phyloP scores from a whole-genome alignment of 2,888 invertebrate species.

The Junonia oenone region DNA sequence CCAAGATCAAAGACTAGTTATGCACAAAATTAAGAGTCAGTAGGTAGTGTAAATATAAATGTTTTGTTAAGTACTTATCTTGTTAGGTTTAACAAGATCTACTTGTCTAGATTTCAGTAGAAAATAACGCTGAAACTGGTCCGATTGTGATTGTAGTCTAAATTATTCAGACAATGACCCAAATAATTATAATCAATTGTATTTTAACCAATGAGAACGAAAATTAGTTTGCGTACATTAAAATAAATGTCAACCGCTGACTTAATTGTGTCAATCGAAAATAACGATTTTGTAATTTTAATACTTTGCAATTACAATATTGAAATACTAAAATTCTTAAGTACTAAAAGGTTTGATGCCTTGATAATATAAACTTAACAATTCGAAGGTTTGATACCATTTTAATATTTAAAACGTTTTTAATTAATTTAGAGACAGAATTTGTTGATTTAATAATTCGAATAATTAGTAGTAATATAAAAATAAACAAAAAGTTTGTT shows the following conservation, averaged over 20 bases:
- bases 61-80: background rate
- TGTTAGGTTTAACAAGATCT: background rate
- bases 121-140: slow-evolving; percentile 16
- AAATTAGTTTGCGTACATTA: slow-evolving; percentile 9
- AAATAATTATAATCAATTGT: slow-evolving; percentile 18
- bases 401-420: too few relatives aligned
- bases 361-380: background rate
- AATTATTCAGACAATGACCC: slow-evolving; percentile 23
- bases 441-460: too few relatives aligned
- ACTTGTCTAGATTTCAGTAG: slow-evolving; percentile 5
- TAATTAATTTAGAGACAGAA: too few relatives aligned
- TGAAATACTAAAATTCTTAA: background rate
- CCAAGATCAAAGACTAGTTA: too few relatives aligned
- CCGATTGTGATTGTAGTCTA: slow-evolving; percentile 15
- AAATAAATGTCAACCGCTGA: background rate
- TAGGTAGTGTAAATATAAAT: background rate
- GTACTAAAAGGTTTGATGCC: too few relatives aligned
- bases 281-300: background rate
- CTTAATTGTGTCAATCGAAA: background rate
- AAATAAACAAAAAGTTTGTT: too few relatives aligned
- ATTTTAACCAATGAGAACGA: slow-evolving; percentile 6
- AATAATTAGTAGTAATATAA: too few relatives aligned
- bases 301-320: background rate
- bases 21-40: too few relatives aligned
- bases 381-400: background rate